Evolutionary conservation across 2,888 invertebrate genomes (phyloP).

Genomic region (Ochlodes sylvanus): DNA sequence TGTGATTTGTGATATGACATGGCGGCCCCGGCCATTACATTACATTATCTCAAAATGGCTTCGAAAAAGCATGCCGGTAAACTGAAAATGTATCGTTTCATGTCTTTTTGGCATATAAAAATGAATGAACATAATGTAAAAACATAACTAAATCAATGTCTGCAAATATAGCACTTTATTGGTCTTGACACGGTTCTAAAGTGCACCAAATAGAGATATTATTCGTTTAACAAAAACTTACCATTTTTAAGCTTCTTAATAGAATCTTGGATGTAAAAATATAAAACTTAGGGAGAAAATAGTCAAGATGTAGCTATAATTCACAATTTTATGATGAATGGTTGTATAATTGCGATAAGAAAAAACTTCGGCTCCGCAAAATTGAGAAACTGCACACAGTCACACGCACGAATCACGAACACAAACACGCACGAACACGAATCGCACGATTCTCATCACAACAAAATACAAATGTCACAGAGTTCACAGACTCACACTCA

Average conservation of each 20-base stretch:
- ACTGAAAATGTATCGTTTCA: conserved; percentile 15
- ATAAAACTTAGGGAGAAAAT: conserved; percentile 6
- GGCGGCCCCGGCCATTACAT: conserved; percentile 75
- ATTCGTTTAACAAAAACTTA: conserved; percentile 41
- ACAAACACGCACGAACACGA: too few relatives aligned
- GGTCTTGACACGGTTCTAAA: too few relatives aligned
- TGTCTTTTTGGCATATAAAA: too few relatives aligned
- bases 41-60: conserved; percentile 73
- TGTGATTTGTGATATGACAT: conserved; percentile 69
- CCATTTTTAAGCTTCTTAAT: conserved; percentile 38
- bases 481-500: too few relatives aligned
- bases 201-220: too few relatives aligned
- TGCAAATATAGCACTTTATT: too few relatives aligned
- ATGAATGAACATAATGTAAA: too few relatives aligned
- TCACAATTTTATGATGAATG: not conserved
- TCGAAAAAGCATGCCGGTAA: conserved; percentile 64
- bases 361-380: not conserved
- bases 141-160: too few relatives aligned
- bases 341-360: not conserved
- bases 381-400: not conserved
- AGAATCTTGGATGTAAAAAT: conserved; percentile 30
- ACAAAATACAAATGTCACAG: too few relatives aligned
- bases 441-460: too few relatives aligned
- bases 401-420: too few relatives aligned
- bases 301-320: not conserved